phyloP scores from a whole-genome alignment of 2,888 invertebrate species.

The Lepidochrysops patricia region DNA sequence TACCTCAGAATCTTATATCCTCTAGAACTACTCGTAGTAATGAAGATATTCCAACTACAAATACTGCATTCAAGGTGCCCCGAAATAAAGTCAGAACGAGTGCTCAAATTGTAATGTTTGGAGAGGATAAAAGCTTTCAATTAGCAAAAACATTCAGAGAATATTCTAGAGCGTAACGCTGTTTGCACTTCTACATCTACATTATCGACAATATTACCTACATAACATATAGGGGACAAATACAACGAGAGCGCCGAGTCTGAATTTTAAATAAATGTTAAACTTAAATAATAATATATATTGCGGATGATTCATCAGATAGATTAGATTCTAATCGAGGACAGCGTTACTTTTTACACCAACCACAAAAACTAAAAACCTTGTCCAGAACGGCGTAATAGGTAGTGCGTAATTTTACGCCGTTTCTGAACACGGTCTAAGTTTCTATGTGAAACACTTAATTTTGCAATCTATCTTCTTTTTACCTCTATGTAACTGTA shows the following conservation, averaged over 20 bases:
- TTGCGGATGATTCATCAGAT: neutral
- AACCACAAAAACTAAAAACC: too few relatives aligned
- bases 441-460: too few relatives aligned
- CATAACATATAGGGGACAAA: too few relatives aligned
- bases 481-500: too few relatives aligned
- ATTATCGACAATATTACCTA: too few relatives aligned
- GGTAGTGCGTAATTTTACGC: too few relatives aligned
- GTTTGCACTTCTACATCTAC: neutral
- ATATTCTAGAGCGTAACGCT: neutral
- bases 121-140: conserved; percentile 5
- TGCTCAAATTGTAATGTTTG: neutral
- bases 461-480: too few relatives aligned
- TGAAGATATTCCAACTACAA: neutral
- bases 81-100: neutral
- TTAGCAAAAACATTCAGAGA: neutral
- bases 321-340: neutral
- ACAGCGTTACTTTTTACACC: neutral
- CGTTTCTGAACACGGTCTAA: too few relatives aligned
- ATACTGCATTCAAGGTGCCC: neutral
- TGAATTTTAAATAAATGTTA: conserved; percentile 11
- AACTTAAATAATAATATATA: neutral
- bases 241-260: neutral
- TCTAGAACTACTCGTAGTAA: neutral
- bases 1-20: neutral
- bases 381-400: too few relatives aligned